A percentile compares a stretch with the other conserved stretches of the same genome.
These are phyloP conservation scores for Nycticryphes semicollaris DNA, from an alignment of 2,113 vertebrate species.

Conservation along the genomic window DNA sequence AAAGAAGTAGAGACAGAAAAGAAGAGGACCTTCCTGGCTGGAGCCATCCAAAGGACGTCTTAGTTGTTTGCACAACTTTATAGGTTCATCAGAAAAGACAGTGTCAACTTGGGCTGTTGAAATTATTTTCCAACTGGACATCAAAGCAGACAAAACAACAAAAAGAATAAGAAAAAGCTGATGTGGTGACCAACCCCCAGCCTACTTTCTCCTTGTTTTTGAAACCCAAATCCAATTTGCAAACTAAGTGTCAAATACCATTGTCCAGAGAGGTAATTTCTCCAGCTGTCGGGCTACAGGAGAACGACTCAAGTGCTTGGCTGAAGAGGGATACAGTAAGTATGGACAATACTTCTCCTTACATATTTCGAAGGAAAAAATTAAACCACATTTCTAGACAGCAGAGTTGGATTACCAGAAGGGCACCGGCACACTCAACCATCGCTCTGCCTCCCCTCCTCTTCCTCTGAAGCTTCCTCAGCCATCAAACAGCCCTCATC, in stretches of 20 bases:
- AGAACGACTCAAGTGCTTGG: neutral
- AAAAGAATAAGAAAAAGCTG: neutral
- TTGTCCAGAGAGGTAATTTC: neutral
- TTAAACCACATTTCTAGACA: constrained; percentile 55
- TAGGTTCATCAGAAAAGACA: neutral
- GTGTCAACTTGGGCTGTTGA: neutral
- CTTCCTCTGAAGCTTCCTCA: neutral
- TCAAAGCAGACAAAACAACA: neutral
- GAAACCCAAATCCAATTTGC: constrained; percentile 21
- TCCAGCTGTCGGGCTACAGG: neutral
- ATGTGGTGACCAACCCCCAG: neutral
- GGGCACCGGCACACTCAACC: neutral
- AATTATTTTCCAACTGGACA: neutral
- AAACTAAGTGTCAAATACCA: constrained; percentile 1
- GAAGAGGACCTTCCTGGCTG: neutral
- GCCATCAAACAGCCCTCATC: neutral
- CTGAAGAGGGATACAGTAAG: neutral
- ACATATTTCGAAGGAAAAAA: constrained; percentile 42
- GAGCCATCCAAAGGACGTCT: neutral
- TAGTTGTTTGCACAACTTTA: neutral
- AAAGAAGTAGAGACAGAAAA: neutral
- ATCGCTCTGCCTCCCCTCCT: neutral
- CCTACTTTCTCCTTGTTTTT: neutral
- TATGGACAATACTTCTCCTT: neutral
- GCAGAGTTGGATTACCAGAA: neutral